Percentiles rank a stretch among this genome's conserved stretches.
phyloP scores from a whole-genome alignment of 2,888 invertebrate genomes.

The Hofmannophila pseudospretella region DNA sequence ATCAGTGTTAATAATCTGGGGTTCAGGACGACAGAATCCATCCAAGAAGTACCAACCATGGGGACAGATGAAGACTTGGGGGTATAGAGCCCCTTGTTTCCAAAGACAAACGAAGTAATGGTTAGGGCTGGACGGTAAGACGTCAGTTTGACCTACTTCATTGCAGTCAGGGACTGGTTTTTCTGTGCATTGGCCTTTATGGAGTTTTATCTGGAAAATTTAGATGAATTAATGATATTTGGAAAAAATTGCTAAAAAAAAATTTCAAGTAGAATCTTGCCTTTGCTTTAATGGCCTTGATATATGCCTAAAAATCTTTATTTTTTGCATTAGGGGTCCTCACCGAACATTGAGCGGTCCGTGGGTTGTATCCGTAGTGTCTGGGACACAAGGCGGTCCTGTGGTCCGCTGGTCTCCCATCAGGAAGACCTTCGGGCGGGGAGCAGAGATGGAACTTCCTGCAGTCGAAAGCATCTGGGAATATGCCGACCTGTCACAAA shows the following conservation, averaged over 20 bases:
- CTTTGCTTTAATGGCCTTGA: too few relatives aligned
- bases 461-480: conserved; percentile 66
- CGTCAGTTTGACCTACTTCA: conserved; percentile 48
- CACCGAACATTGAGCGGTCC: conserved; percentile 66
- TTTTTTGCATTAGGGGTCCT: conserved; percentile 16
- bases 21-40: conserved; percentile 52
- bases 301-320: too few relatives aligned
- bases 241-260: too few relatives aligned
- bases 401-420: conserved; percentile 58
- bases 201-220: conserved; percentile 48
- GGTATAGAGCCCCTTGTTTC: conserved; percentile 37
- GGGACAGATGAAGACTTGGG: conserved; percentile 66
- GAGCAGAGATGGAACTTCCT: conserved; percentile 68
- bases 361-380: conserved; percentile 60
- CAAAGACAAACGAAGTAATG: conserved; percentile 63
- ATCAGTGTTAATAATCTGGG: conserved; percentile 13
- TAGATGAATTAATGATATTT: not conserved
- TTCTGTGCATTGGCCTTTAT: conserved; percentile 50
- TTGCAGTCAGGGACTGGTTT: conserved; percentile 50
- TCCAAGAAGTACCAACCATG: conserved; percentile 63
- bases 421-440: conserved; percentile 51
- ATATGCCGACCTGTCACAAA: conserved; percentile 56
- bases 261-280: too few relatives aligned
- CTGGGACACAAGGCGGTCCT: conserved; percentile 56
- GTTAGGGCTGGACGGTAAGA: conserved; percentile 43